Evolutionary conservation across 1,140 invertebrate species (phyloP).

Genomic region (Drosophila elegans): DNA sequence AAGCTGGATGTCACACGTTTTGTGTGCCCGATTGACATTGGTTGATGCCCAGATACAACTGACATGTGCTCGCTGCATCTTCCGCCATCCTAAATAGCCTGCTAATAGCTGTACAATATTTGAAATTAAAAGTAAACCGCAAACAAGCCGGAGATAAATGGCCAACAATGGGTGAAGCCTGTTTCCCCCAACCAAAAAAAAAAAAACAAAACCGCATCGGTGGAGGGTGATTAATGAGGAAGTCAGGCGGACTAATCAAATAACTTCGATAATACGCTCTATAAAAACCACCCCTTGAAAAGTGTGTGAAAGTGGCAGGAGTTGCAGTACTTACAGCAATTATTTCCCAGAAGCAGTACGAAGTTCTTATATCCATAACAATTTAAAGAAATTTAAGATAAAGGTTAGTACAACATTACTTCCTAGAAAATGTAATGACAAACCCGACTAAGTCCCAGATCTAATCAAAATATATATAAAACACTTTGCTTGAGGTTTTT

Average conservation of each 20-base stretch:
- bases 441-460: too few species aligned
- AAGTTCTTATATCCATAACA: too few species aligned
- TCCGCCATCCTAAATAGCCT: constrained; percentile 57
- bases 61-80: constrained; percentile 67
- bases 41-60: constrained; percentile 57
- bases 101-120: constrained; percentile 64
- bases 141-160: constrained; percentile 69
- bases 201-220: not conserved
- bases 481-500: too few species aligned
- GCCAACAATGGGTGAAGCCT: constrained; percentile 40
- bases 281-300: not conserved
- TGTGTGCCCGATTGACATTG: constrained; percentile 25
- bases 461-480: too few species aligned
- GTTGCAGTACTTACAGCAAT: too few species aligned
- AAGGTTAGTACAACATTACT: too few species aligned
- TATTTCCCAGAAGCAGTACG: too few species aligned
- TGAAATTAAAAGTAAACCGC: constrained; percentile 73
- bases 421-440: too few species aligned
- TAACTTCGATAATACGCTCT: constrained; percentile 7
- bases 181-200: constrained; percentile 7
- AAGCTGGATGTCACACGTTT: constrained; percentile 60
- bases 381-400: too few species aligned
- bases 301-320: constrained; percentile 14
- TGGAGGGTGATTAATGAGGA: constrained; percentile 55
- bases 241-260: constrained; percentile 28